phyloP scores from a whole-genome alignment of 2,113 vertebrate genomes.

The Azemiops feae region DNA sequence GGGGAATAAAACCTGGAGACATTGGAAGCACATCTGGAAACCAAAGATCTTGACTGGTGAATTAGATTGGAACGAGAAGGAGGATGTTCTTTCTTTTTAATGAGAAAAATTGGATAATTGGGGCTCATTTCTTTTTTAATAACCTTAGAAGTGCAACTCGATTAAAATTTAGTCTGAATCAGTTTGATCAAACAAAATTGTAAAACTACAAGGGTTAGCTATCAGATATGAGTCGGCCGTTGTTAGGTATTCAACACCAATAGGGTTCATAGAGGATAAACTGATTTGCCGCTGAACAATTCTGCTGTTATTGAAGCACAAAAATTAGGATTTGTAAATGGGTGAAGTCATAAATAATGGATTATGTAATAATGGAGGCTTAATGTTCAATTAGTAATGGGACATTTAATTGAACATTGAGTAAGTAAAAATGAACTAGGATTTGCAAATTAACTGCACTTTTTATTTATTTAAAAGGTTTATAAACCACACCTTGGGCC shows the following conservation, averaged over 20 bases:
- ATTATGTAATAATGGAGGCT: background rate
- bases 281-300: background rate
- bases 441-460: background rate
- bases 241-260: background rate
- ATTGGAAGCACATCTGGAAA: background rate
- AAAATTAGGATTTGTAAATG: background rate
- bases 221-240: background rate
- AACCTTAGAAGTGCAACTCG: background rate
- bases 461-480: background rate
- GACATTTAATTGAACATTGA: background rate
- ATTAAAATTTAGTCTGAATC: background rate
- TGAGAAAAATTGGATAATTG: background rate
- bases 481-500: background rate
- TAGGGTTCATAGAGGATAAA: background rate
- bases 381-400: background rate
- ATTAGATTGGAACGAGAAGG: background rate
- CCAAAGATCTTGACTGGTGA: background rate
- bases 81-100: background rate
- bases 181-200: background rate
- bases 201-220: background rate
- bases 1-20: background rate
- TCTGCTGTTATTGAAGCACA: background rate
- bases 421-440: background rate
- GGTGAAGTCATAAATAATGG: background rate
- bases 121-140: background rate